Evolutionary conservation across 2,888 invertebrate species (phyloP), one percentile per base, ranked within the genome.

Genomic region (Drosophila kambysellisi): DNA sequence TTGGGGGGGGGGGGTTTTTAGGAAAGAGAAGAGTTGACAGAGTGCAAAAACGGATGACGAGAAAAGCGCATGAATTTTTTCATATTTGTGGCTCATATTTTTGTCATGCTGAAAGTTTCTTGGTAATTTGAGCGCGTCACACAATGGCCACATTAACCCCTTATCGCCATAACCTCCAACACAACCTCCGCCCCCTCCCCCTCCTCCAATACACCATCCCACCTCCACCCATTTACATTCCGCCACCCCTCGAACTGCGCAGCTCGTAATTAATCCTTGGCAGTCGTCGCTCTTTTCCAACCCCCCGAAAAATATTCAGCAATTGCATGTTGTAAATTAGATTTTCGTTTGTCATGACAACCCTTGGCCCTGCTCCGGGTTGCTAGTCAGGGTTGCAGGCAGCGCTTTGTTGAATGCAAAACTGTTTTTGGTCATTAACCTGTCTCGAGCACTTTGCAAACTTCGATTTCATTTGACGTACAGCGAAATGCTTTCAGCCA

Each of bases 371-470:
- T n/a, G n/a, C 3, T n/a, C 53, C 53, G 74, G 78, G 75, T 75
- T 54, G 82, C 2, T 41, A 32, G 20, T 65, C 25, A 64, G 84
- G 86, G 86, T 82, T 32, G 32, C 43, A 57, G 60, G 56, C 67
- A 60, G 11, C 78, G 81, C 81, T 85, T 86, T 46, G 46, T 88
- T 86, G 84, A 88, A 88, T 88, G 89, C 88, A 88, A 88, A 88
- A 88, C 90, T 79, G 84, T 68, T 78, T 77, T 88, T 88, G 88
- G 90, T 88, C 88, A 90, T 88, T 88, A 88, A 88, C 87, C 90
- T 90, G 90, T 84, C 83, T 82, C 72, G 75, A 83, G 89, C 90
- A 86, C 89, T 89, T 86, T 86, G 89, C 74, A 75, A 76, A 76
- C 58, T 74, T 79, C 79, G 70, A 65, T 62, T 73, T 67, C 53